Conservation (phyloP, 2,888 invertebrate genomes). For the Macaria notata region DNA sequence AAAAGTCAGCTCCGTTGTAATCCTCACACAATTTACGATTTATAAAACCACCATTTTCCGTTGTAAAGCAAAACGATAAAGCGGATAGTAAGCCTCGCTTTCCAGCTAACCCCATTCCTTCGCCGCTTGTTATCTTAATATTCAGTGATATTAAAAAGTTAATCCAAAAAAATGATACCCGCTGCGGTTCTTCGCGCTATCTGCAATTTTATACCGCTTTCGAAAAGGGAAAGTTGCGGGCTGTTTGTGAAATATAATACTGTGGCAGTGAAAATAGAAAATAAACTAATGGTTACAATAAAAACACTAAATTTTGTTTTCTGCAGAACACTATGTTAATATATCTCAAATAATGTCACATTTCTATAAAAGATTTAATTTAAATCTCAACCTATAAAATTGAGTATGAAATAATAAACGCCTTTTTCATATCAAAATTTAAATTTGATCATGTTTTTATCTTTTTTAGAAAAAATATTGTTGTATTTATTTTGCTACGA, state of each 20-base stretch:
- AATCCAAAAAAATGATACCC: constrained; percentile 48
- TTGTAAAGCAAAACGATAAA: constrained; percentile 65
- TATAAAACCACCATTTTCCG: constrained; percentile 63
- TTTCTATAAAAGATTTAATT: no score
- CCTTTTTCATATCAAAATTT: no score
- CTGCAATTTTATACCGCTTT: constrained; percentile 19
- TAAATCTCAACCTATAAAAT: no score
- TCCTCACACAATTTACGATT: constrained; percentile 73
- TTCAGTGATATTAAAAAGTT: constrained; percentile 61
- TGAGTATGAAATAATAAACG: no score
- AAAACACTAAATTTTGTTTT: no score
- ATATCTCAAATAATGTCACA: no score
- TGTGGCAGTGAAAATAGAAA: no score
- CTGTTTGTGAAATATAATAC: neutral
- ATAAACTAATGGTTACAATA: no score
- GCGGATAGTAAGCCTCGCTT: constrained; percentile 51
- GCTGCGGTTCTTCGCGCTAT: constrained; percentile 37
- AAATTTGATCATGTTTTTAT: no score
- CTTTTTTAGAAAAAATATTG: no score
- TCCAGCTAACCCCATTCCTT: constrained; percentile 45
- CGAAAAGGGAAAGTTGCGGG: neutral
- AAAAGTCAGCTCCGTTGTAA: constrained; percentile 70
- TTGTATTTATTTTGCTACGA: no score
- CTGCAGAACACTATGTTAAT: no score
- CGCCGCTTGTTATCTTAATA: constrained; percentile 55